A percentile compares a stretch with the other conserved stretches of the same genome.
phyloP scores from a whole-genome alignment of 2,797 vertebrate genomes.

The Parauchenoglanis punctatus region DNA sequence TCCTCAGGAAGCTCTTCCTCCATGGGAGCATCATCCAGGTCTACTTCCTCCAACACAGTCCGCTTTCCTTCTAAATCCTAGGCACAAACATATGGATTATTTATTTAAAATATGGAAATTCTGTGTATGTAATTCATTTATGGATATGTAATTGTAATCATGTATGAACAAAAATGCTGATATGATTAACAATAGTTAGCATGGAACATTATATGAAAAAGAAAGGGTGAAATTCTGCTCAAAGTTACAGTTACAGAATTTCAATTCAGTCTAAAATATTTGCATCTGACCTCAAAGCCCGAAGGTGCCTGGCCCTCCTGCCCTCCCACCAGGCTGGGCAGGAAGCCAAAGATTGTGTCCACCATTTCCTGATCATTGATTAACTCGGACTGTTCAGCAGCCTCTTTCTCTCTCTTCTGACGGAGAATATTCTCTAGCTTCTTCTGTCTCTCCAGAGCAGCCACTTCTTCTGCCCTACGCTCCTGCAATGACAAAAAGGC shows the following conservation, averaged over 20 bases:
- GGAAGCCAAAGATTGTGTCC: slow-evolving; percentile 90
- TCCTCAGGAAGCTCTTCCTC: slow-evolving; percentile 73
- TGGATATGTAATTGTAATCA: too few species aligned
- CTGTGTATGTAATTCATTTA: background rate
- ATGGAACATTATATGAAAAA: background rate
- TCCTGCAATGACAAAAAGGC: slow-evolving; percentile 68
- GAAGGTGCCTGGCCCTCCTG: slow-evolving; percentile 82
- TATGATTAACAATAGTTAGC: background rate
- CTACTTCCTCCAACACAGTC: slow-evolving; percentile 79
- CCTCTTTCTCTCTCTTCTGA: slow-evolving; percentile 67
- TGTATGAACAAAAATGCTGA: background rate
- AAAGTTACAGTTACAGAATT: background rate
- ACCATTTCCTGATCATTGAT: slow-evolving; percentile 87
- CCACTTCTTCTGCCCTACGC: slow-evolving; percentile 64
- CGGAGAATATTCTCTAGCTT: slow-evolving; percentile 74
- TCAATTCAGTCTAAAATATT: slow-evolving; percentile 1
- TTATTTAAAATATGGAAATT: background rate
- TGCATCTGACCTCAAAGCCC: slow-evolving; percentile 80
- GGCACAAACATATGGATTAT: slow-evolving; percentile 12
- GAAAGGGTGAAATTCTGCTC: background rate
- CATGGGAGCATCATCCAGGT: slow-evolving; percentile 84
- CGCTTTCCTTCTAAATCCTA: slow-evolving; percentile 80
- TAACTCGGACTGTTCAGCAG: slow-evolving; percentile 62
- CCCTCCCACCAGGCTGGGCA: slow-evolving; percentile 80
- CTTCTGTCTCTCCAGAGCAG: slow-evolving; percentile 63